A percentile compares a stretch with the other conserved stretches of the same genome.
phyloP scores from a whole-genome alignment of 2,888 invertebrate species.

The Pyrrhia umbra region DNA sequence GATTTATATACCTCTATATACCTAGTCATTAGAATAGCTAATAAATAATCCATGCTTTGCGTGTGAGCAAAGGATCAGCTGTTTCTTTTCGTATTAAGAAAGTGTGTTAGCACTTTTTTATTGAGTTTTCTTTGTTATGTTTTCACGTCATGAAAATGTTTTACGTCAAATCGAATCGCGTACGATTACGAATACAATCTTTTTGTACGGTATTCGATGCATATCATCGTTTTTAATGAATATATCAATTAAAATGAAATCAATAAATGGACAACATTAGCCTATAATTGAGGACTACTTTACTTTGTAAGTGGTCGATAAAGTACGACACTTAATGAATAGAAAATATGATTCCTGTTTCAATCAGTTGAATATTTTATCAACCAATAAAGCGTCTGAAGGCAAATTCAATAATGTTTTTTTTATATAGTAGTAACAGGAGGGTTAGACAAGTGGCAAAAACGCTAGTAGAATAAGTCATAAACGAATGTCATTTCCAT shows the following conservation, averaged over 20 bases:
- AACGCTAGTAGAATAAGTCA: too few species aligned
- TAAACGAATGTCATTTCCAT: too few species aligned
- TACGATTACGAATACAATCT: neutral
- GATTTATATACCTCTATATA: neutral
- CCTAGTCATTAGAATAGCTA: slow-evolving; percentile 12
- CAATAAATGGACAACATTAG: neutral
- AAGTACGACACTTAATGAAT: neutral
- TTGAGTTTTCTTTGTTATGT: slow-evolving; percentile 34
- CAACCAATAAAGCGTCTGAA: neutral
- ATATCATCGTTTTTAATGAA: slow-evolving; percentile 5
- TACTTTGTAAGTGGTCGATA: neutral
- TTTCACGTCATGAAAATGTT: slow-evolving; percentile 20
- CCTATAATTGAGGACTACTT: neutral
- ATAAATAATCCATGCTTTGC: slow-evolving; percentile 37
- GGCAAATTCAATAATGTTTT: neutral
- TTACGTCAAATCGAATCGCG: slow-evolving; percentile 3
- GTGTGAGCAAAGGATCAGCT: slow-evolving; percentile 18
- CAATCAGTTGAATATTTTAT: neutral
- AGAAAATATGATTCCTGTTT: neutral
- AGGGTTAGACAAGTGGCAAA: too few species aligned
- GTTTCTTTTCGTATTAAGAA: slow-evolving; percentile 31
- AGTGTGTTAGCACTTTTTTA: slow-evolving; percentile 24
- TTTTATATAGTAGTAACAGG: too few species aligned
- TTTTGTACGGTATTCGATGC: neutral
- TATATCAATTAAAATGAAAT: slow-evolving; percentile 27